Conservation (phyloP, 2,113 vertebrate species). For the Ifrita kowaldi region DNA sequence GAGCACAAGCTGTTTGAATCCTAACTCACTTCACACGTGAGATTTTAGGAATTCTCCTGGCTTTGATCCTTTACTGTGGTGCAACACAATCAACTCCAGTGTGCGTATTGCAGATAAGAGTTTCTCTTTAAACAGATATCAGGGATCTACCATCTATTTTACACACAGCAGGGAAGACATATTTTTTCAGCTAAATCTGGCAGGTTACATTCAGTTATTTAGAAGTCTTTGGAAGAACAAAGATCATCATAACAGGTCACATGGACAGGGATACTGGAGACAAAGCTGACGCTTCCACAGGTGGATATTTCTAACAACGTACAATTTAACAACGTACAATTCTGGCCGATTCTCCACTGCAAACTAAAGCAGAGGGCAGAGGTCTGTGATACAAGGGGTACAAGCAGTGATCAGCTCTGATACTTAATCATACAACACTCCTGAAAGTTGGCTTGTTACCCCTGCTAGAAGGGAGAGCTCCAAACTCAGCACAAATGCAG, state of each 20-base stretch:
- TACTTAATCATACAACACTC: background rate
- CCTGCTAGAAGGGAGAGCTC: background rate
- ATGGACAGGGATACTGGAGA: background rate
- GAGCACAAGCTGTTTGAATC: background rate
- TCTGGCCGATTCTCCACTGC: background rate
- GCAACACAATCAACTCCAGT: background rate
- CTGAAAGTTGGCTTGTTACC: background rate
- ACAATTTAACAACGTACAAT: background rate
- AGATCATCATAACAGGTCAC: background rate
- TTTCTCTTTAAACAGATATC: background rate
- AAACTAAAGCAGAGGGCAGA: background rate
- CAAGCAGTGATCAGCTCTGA: background rate
- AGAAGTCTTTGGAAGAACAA: background rate
- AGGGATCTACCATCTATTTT: background rate
- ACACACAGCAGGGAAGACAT: background rate
- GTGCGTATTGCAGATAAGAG: background rate
- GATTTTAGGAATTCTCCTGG: background rate
- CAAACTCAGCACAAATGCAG: background rate
- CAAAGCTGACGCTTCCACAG: background rate
- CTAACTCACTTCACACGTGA: background rate
- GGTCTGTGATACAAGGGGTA: background rate
- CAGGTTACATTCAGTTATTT: background rate
- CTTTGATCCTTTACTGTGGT: background rate
- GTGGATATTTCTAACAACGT: background rate
- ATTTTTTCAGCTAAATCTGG: background rate